Evolutionary conservation across 2,888 invertebrate species (phyloP), one percentile per base, ranked within the genome.

Genomic region (Galerucella nymphaeae): DNA sequence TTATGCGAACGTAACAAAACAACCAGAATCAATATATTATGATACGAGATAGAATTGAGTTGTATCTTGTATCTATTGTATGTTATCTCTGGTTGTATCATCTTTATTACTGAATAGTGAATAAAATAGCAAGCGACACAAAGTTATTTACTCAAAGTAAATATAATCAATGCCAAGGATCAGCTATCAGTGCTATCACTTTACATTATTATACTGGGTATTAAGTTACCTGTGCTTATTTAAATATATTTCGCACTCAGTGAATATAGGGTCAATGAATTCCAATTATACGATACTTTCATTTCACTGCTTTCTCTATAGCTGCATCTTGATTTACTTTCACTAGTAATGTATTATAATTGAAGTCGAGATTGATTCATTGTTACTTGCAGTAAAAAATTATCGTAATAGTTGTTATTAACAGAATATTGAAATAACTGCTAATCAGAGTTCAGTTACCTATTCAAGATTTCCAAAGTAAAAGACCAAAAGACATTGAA

Each of bases 271-370:
- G 59, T 58, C 58, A 58, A 58, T 16, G 30, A 0, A 58, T 57
- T 57, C 58, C 23, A 58, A 58, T 58, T 58, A 23, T 23, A 23
- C 4, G 23, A 6, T 58, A 58, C 58, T 58, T 58, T 58, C 58
- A 13, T 58, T 58, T 58, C 58, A 13, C 58, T 58, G 30, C 58
- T 58, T 58, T 58, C 58, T 58, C 20, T 30, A 58, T 58, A 11
- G 9, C 9, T 14, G 55, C 55, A 23, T 58, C 58, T 58, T 23
- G 13, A 8, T 23, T 4, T 58, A 58, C 58, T 58, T 58, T 58
- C 58, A 58, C 58, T 58, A 53, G 18, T 53, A 16, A 18, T 53
- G 10, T 10, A 53, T 50, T 50, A 50, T 50, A 50, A 50, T 9
- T 53, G 18, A 2, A 53, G n/a, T 53, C 9, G 53, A 53, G n/a